phyloP scores from a whole-genome alignment of 2,113 vertebrate genomes.

The Chrysochloris asiatica region DNA sequence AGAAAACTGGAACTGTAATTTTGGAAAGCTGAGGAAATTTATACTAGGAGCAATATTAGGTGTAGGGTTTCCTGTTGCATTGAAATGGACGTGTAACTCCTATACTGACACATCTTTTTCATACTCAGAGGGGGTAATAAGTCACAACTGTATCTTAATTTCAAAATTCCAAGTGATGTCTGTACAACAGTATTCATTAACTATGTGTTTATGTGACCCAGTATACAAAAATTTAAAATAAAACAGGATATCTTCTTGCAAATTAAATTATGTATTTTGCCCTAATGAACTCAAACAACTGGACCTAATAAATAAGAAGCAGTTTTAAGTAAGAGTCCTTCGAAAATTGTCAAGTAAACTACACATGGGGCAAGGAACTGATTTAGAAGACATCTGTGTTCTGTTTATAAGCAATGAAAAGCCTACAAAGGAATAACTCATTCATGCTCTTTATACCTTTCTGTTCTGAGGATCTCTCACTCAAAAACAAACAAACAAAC shows the following conservation, averaged over 20 bases:
- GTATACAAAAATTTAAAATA: slow-evolving; percentile 6
- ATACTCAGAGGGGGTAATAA: background rate
- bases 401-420: slow-evolving; percentile 44
- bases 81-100: background rate
- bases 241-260: background rate
- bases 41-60: background rate
- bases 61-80: background rate
- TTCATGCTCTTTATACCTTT: background rate
- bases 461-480: background rate
- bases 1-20: slow-evolving; percentile 19
- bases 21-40: slow-evolving; percentile 36
- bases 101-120: background rate
- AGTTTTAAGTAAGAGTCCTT: background rate
- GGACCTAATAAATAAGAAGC: slow-evolving; percentile 1
- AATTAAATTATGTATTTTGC: slow-evolving; percentile 6
- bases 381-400: slow-evolving; percentile 43
- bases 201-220: slow-evolving; percentile 33
- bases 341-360: background rate
- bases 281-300: slow-evolving; percentile 5
- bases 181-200: background rate
- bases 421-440: slow-evolving; percentile 24
- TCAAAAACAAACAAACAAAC: background rate
- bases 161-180: background rate
- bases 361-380: background rate
- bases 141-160: background rate